A percentile compares a stretch with the other conserved stretches of the same genome.
These are phyloP conservation scores for Malachius bipustulatus DNA, from an alignment of 2,888 invertebrate genomes.

Conservation along the genomic window DNA sequence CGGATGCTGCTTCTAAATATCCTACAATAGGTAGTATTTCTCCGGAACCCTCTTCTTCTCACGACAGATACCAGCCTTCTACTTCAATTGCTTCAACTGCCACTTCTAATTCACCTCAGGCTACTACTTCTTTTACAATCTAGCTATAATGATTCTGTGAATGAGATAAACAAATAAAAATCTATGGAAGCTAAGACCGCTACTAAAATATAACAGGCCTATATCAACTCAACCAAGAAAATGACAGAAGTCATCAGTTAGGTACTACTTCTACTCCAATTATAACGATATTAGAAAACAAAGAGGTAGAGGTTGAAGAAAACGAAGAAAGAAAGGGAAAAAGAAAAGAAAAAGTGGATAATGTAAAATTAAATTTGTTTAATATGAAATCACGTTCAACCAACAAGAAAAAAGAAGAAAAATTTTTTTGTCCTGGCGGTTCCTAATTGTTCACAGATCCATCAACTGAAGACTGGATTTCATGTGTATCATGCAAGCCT, in stretches of 20 bases:
- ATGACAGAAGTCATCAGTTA: slow-evolving; percentile 7
- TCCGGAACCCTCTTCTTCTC: no score
- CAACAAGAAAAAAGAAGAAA: slow-evolving; percentile 6
- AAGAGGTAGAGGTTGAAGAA: slow-evolving; percentile 8
- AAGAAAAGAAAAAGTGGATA: slow-evolving; percentile 8
- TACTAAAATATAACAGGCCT: slow-evolving; percentile 9
- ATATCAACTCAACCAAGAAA: slow-evolving; percentile 2
- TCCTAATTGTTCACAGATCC: slow-evolving; percentile 13
- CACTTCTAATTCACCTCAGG: no score
- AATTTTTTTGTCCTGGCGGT: slow-evolving; percentile 12
- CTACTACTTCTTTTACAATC: no score
- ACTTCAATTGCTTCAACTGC: no score
- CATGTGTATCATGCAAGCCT: no score
- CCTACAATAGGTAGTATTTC: no score
- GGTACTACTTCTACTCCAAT: slow-evolving; percentile 7
- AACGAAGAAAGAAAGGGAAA: slow-evolving; percentile 4
- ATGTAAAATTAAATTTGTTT: slow-evolving; percentile 4
- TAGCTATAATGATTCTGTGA: no score
- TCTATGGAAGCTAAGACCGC: slow-evolving; percentile 7
- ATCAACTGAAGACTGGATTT: slow-evolving; percentile 15
- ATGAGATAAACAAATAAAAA: neutral
- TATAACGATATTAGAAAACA: slow-evolving; percentile 6
- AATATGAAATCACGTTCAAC: slow-evolving; percentile 5
- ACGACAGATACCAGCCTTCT: no score
- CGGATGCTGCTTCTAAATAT: no score